phyloP scores from a whole-genome alignment of 2,113 vertebrate genomes.

The Podarcis raffonei region DNA sequence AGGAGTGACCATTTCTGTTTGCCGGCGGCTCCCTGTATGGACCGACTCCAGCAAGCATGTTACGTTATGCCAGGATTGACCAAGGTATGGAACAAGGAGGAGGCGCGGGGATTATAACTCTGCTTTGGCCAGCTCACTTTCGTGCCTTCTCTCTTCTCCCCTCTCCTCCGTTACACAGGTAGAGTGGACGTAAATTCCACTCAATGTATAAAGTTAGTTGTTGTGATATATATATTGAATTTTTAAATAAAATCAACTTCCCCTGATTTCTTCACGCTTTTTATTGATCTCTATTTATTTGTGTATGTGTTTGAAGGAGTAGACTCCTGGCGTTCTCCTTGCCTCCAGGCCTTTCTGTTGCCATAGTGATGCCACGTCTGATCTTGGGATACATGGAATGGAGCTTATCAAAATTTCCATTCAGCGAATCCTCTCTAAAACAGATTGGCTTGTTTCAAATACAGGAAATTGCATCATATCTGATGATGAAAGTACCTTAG shows the following conservation, averaged over 20 bases:
- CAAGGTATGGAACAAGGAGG: neutral
- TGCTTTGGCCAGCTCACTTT: neutral
- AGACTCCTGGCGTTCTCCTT: neutral
- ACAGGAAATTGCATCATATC: neutral
- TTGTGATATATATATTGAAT: constrained; percentile 40
- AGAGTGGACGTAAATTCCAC: neutral
- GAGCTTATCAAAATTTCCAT: neutral
- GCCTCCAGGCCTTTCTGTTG: neutral
- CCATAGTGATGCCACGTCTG: neutral
- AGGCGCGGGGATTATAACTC: no score
- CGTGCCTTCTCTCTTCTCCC: neutral
- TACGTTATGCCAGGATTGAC: neutral
- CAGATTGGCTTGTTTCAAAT: neutral
- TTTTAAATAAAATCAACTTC: constrained; percentile 38
- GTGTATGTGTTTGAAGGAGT: neutral
- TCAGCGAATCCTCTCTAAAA: neutral
- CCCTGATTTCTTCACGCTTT: neutral
- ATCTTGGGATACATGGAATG: neutral
- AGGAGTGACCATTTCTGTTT: neutral
- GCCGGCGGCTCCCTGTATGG: neutral
- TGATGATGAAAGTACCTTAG: neutral
- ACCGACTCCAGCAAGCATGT: neutral
- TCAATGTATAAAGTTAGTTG: neutral
- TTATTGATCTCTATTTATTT: constrained; percentile 3
- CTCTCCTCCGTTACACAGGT: accelerated